A percentile compares a stretch with the other conserved stretches of the same genome.
phyloP scores from a whole-genome alignment of 2,113 vertebrate genomes.

The Alosa alosa region DNA sequence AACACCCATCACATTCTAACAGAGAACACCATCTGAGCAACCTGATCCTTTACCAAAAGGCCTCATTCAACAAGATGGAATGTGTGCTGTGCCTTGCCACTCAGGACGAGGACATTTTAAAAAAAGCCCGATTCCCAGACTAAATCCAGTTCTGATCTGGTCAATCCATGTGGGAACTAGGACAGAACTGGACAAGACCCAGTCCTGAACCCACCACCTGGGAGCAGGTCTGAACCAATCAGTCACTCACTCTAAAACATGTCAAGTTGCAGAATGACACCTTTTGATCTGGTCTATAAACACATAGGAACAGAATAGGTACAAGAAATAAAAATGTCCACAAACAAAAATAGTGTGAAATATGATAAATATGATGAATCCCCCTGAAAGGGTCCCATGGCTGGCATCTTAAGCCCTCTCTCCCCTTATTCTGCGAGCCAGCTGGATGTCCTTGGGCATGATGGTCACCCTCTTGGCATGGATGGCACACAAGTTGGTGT shows the following conservation, averaged over 20 bases:
- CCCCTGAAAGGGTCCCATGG: constrained; percentile 43
- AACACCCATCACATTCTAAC: background rate
- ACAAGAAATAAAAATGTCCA: constrained; percentile 64
- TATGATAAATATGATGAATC: constrained; percentile 65
- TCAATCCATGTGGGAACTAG: background rate
- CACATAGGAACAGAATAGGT: constrained; percentile 48
- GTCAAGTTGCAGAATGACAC: constrained; percentile 62
- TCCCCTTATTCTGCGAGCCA: constrained; percentile 79
- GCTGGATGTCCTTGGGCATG: constrained; percentile 82
- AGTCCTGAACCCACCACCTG: background rate
- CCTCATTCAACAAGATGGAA: background rate
- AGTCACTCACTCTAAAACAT: background rate
- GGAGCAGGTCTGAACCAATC: background rate
- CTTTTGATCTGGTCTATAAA: constrained; percentile 58
- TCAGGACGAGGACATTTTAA: background rate
- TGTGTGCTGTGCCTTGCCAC: background rate
- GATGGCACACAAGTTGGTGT: constrained; percentile 76
- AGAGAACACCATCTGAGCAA: background rate
- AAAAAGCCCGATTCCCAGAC: background rate
- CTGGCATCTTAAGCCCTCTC: constrained; percentile 66
- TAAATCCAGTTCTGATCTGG: background rate
- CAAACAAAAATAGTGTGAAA: constrained; percentile 45
- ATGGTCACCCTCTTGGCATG: constrained; percentile 77
- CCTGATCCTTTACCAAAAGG: background rate
- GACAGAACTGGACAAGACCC: background rate